Percentiles rank a stretch among this genome's conserved stretches.
Evolutionary conservation across 1,140 invertebrate species (phyloP).

Genomic region (Cydia pomonella): DNA sequence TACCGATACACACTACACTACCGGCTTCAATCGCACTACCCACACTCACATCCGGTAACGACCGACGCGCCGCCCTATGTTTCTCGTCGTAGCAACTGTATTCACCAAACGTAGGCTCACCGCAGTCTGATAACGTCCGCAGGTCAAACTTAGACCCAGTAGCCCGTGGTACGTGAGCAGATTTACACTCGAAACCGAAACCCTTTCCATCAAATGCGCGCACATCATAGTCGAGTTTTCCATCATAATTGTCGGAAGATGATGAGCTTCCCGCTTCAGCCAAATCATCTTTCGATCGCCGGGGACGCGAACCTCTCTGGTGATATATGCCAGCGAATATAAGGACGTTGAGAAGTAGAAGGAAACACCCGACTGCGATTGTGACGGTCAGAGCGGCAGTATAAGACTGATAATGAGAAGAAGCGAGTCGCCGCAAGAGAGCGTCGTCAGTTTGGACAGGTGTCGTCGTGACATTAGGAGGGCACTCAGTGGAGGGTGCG

Average conservation of each 20-base stretch:
- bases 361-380: conserved; percentile 94
- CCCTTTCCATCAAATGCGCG: conserved; percentile 82
- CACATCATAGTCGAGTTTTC: conserved; percentile 82
- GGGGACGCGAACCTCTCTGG: conserved; percentile 85
- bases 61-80: conserved; percentile 78
- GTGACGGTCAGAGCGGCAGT: conserved; percentile 95
- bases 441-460: conserved; percentile 82
- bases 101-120: conserved; percentile 81
- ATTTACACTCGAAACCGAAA: conserved; percentile 81
- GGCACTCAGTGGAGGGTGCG: conserved; percentile 84
- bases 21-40: conserved; percentile 80
- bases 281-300: conserved; percentile 88
- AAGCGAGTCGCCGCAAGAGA: conserved; percentile 86
- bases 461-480: conserved; percentile 82
- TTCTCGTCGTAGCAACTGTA: conserved; percentile 85
- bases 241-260: conserved; percentile 82
- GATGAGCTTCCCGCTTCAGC: conserved; percentile 86
- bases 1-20: conserved; percentile 75
- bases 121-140: conserved; percentile 79
- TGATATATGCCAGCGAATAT: conserved; percentile 98
- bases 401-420: conserved; percentile 91
- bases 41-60: conserved; percentile 85
- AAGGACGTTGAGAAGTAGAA: conserved; percentile 94
- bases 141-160: conserved; percentile 78
- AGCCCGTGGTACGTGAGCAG: conserved; percentile 66